Percentiles rank a stretch among this genome's conserved stretches.
Evolutionary conservation across 92 coral and sea anemone species (phyloP).

Genomic region (Porites rus): DNA sequence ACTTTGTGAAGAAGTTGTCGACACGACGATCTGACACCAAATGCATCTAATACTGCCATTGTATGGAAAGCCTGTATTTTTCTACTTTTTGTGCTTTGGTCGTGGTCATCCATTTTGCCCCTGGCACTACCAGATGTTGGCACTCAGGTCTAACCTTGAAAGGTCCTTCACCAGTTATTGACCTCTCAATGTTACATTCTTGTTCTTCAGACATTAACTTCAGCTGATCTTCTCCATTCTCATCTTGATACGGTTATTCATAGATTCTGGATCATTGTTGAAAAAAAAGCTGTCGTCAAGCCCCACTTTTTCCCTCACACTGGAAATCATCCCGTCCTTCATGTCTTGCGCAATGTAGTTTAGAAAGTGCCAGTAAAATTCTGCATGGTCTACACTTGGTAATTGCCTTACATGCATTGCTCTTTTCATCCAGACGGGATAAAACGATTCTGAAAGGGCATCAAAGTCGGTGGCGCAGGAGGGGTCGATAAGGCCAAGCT

Average conservation of each 20-base stretch:
- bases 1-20: not conserved
- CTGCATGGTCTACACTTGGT: not conserved
- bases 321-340: not conserved
- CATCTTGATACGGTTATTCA: slow-evolving; percentile 4
- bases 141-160: not conserved
- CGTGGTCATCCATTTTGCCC: not conserved
- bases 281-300: not conserved
- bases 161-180: not conserved
- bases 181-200: not conserved
- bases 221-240: not conserved
- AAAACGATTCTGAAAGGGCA: not conserved
- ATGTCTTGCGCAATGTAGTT: not conserved
- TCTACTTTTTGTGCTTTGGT: not conserved
- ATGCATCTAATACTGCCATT: not conserved
- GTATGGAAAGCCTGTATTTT: not conserved
- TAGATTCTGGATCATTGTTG: slow-evolving; percentile 1
- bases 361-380: slow-evolving; percentile 1
- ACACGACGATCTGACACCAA: not conserved
- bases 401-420: slow-evolving; percentile 11
- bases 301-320: not conserved
- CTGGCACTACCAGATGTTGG: not conserved
- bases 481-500: slow-evolving; percentile 6
- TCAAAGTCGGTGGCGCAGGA: not conserved
- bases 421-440: not conserved
- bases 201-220: not conserved